phyloP scores from a whole-genome alignment of 2,113 vertebrate genomes.

The Stictonetta naevosa region DNA sequence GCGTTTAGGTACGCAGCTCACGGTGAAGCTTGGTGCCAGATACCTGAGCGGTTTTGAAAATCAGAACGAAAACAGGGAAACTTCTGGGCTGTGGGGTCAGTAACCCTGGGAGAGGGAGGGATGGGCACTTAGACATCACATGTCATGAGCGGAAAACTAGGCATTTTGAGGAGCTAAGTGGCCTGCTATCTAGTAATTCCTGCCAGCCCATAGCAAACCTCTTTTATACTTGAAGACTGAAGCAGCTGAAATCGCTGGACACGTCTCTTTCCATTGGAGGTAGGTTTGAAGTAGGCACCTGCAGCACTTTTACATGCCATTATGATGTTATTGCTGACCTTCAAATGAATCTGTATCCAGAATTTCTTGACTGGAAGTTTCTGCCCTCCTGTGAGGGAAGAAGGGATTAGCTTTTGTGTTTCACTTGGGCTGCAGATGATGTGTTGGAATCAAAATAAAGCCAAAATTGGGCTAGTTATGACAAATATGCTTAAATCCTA shows the following conservation, averaged over 20 bases:
- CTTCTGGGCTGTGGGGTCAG: background rate
- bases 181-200: background rate
- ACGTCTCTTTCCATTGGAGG: background rate
- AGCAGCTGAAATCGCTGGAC: background rate
- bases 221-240: background rate
- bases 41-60: background rate
- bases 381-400: background rate
- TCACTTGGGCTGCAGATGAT: background rate
- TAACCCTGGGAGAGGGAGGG: background rate
- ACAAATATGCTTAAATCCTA: background rate
- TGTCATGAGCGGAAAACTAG: background rate
- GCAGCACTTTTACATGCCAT: background rate
- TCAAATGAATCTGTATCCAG: background rate
- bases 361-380: background rate
- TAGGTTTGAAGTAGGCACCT: background rate
- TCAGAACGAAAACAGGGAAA: background rate
- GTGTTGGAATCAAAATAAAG: background rate
- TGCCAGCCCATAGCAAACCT: background rate
- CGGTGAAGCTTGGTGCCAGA: background rate
- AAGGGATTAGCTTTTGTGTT: background rate
- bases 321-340: background rate
- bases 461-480: background rate
- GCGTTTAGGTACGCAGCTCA: conserved; percentile 27
- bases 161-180: background rate
- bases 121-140: rapidly evolving